phyloP scores from a whole-genome alignment of 2,888 invertebrate species.

The Eristalinus aeneus region DNA sequence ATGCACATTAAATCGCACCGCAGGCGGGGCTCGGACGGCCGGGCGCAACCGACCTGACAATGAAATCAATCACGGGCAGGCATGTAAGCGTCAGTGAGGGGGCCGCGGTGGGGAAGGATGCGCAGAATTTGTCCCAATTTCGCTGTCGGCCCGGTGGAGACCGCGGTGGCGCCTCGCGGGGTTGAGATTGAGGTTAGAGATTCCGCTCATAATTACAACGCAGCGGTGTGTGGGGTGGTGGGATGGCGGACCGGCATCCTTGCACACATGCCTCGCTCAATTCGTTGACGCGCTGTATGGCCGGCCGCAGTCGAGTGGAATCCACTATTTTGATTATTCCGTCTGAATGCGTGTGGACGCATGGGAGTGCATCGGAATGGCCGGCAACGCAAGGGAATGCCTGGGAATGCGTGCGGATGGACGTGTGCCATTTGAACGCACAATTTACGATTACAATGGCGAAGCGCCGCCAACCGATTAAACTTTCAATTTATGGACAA shows the following conservation, averaged over 20 bases:
- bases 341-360: conserved; percentile 24
- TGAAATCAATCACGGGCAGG: conserved; percentile 60
- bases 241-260: not conserved
- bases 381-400: not conserved
- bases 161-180: not conserved
- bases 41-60: conserved; percentile 4
- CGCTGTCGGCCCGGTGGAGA: conserved; percentile 18
- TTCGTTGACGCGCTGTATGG: not conserved
- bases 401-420: not conserved
- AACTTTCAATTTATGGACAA: conserved; percentile 69
- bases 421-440: conserved; percentile 61
- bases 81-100: conserved; percentile 46
- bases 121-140: conserved; percentile 62
- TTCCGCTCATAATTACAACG: conserved; percentile 55
- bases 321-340: conserved; percentile 43
- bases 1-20: conserved; percentile 65
- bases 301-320: not conserved
- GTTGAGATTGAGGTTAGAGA: conserved; percentile 12
- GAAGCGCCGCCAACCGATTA: conserved; percentile 63
- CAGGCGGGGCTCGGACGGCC: not conserved
- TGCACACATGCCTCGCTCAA: conserved; percentile 1
- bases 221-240: not conserved
- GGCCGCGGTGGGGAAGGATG: conserved; percentile 49
- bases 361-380: not conserved
- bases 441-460: conserved; percentile 68